Evolutionary conservation across 2,888 invertebrate species (phyloP).

Genomic region (Lithosia quadra): DNA sequence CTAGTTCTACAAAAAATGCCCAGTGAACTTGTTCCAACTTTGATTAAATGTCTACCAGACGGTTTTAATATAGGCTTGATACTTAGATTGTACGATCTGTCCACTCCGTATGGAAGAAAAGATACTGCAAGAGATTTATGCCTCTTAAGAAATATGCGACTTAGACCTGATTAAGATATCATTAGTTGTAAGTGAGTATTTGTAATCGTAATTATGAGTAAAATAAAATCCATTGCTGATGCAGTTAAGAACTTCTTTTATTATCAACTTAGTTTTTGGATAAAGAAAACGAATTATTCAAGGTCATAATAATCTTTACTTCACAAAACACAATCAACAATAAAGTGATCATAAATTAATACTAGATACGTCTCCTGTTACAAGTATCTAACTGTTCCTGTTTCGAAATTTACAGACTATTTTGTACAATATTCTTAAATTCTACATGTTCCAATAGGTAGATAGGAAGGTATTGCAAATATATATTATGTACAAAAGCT

Average conservation of each 20-base stretch:
- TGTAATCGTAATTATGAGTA: background rate
- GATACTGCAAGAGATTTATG: constrained; percentile 96
- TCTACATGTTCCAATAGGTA: constrained; percentile 28
- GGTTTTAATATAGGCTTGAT: constrained; percentile 91
- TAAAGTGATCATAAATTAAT: constrained; percentile 68
- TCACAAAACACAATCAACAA: constrained; percentile 71
- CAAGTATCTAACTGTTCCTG: constrained; percentile 41
- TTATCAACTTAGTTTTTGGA: background rate
- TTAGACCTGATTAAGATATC: constrained; percentile 83
- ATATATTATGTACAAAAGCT: background rate
- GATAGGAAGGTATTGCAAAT: too few relatives aligned
- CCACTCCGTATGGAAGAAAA: constrained; percentile 91
- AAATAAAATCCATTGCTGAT: constrained; percentile 5
- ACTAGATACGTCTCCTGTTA: constrained; percentile 55
- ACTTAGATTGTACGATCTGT: constrained; percentile 93
- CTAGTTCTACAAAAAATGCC: constrained; percentile 92
- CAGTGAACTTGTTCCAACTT: constrained; percentile 91
- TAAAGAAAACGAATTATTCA: constrained; percentile 45
- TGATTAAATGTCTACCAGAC: constrained; percentile 93
- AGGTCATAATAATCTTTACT: constrained; percentile 66
- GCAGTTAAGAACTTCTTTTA: background rate
- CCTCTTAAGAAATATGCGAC: constrained; percentile 92
- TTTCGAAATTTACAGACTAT: constrained; percentile 51
- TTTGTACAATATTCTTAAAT: constrained; percentile 55
- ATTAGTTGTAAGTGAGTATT: constrained; percentile 12